Evolutionary conservation across 2,888 invertebrate species (phyloP), one percentile per base, ranked within the genome.

Genomic region (Dioctria rufipes): DNA sequence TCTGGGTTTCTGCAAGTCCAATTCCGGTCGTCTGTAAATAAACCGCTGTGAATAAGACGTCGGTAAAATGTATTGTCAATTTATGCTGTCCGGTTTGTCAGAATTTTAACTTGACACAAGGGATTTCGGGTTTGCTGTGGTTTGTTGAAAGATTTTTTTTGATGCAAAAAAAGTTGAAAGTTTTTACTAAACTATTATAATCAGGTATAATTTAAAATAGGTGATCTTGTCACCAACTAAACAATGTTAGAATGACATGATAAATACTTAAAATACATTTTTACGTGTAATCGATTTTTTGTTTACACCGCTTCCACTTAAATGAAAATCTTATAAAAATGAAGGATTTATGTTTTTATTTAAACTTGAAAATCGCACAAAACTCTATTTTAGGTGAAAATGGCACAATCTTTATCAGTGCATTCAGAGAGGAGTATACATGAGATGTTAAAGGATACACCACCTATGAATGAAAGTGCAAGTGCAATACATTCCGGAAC

Each of bases 401-500:
- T 86, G 86, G 84, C 86, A 81, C 88, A 87, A 83, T 25, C 25
- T 25, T 25, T 25, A 25, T 85, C 86, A 39, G 85, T 84, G 83
- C 87, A 86, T 65, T 82, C 85, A 43, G 87, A 88, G 83, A 86
- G 88, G 66, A 88, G 88, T 85, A 95, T 95, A 87, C 95, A 95
- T 88, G 95, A 95, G 90, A 95, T 95, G 95, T 89, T 95, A 82
- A 95, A 95, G 88, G 95, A 95, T 86, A 93, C 95, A 65, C 94
- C 95, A 71, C 92, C 94, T 54, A 91, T 94, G 86, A 94, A 94
- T 84, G 94, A 94, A 86, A 94, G 93, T 83, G 94, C 92, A 85
- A 93, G 92, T 86, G 93, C 94, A 51, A 93, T 94, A 84, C 94
- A 94, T 83, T 93, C 94, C 11, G 94, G 94, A 81, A 93, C 94